Base-by-base conservation (phyloP, 2,888 invertebrate genomes). In the Cyaniris semiargus region DNA sequence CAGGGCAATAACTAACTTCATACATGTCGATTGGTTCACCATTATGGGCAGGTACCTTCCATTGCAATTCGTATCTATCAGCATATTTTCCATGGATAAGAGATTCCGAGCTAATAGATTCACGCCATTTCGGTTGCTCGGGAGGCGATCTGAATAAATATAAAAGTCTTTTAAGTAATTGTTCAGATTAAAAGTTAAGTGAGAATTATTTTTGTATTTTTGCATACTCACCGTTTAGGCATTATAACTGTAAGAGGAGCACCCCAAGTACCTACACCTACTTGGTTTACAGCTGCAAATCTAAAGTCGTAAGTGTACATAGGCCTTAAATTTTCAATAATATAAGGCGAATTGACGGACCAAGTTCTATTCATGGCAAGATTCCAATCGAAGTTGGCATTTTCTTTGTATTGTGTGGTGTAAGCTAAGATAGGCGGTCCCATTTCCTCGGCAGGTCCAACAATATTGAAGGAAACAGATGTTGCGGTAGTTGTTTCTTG, bases 1-100 rank as follows among this genome's bases (percentile, higher is more conserved):
- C 97, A 86, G 96, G 96, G 88, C 97, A 98, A 89, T 96, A 97
- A 87, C 95, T 96, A 81, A 98, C 95, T 88, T 96, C 95, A 89
- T 98, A 98, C 88, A 94, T 94, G 86, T 97, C 96, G 85, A 98
- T 98, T 38, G 96, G 97, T 90, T 97, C 97, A 10, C 98, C 98
- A 89, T 98, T 98, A 86, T 98, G 97, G 76, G 96, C 96, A 0
- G 98, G 98, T 76, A 97, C 96, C 84, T 95, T 96, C 98, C 98
- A 98, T 85, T 96, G 95, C 27, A 98, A 89, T 85, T 97, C 97
- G 86, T 96, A 98, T 86, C 96, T 96, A 90, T 97, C 96, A 38
- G 96, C 96, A 87, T 96, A 97, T 70, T 89, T 93, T 77, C 92
- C 92, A 82, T 93, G 91, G 78, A 90, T 87, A 77, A 94, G 86